A percentile compares a stretch with the other conserved stretches of the same genome.
Evolutionary conservation across 2,888 invertebrate genomes (phyloP).

Genomic region (Tetragonula carbonaria): DNA sequence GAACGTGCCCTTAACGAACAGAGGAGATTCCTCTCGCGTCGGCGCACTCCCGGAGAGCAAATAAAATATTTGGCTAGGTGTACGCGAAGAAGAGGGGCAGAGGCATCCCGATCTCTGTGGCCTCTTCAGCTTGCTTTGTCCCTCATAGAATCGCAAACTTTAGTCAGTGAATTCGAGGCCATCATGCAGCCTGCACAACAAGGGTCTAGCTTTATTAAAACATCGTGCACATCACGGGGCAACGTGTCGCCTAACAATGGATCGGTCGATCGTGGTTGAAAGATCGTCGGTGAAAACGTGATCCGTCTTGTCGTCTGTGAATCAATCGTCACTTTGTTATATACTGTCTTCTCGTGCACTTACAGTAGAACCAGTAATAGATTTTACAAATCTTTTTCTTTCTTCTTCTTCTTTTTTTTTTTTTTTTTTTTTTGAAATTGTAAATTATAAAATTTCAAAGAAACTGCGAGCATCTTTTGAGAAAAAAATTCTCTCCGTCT

Average conservation of each 20-base stretch:
- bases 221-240: constrained; percentile 53
- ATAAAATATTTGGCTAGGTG: constrained; percentile 56
- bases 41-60: constrained; percentile 22
- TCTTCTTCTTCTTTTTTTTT: too few relatives aligned
- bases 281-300: constrained; percentile 37
- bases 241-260: constrained; percentile 59
- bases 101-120: constrained; percentile 37
- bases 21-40: constrained; percentile 10
- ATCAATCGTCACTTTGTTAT: not conserved
- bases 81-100: constrained; percentile 44
- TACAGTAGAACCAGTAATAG: not conserved
- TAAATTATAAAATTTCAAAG: not conserved
- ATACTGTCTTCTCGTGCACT: not conserved
- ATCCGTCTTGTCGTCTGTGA: constrained; percentile 6
- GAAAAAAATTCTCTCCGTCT: not conserved
- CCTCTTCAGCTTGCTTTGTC: constrained; percentile 31
- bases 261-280: not conserved
- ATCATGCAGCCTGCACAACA: constrained; percentile 60
- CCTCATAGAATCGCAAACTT: constrained; percentile 64
- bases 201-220: constrained; percentile 62
- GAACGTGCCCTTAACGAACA: constrained; percentile 13
- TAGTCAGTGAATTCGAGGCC: constrained; percentile 73
- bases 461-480: not conserved
- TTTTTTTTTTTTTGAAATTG: too few relatives aligned
- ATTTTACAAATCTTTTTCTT: not conserved